Evolutionary conservation across 2,888 invertebrate species (phyloP), one percentile per base, ranked within the genome.

Genomic region (Lochmaea capreae): DNA sequence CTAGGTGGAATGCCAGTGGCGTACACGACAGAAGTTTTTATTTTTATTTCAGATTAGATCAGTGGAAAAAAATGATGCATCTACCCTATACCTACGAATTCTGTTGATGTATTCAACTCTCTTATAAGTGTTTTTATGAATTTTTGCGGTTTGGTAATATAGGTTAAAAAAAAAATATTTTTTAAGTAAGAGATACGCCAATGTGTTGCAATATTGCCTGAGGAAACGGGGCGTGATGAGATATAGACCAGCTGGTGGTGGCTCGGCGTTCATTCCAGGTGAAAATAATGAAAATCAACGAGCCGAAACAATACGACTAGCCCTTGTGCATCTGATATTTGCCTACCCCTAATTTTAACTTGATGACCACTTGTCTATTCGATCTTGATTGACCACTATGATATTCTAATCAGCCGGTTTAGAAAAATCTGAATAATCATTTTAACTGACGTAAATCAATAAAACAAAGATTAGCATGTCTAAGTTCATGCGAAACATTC

Each of bases 241-340:
- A 85, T 81, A 77, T 71, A 76, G 80, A 85, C 85, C 86, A 86
- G 86, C 86, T 86, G 86, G 84, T 81, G 83, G 72, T 67, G 33
- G 52, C 26, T 33, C 79, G 59, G 52, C 22, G 65, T 67, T 68
- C 79, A 77, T 81, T 85, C 87, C 87, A 87, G 87, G 87, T 87
- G 87, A 87, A 87, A 87, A 87, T 78, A 78, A 78, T 77, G 77
- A 78, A 46, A 78, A 78, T 78, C 87, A 87, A 87, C 87, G 87
- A 86, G 85, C 86, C 86, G 87, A 87, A 87, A 87, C 87, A 87
- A 85, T 83, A 77, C 79, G 74, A 67, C 77, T 75, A 66, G 39
- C 73, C 67, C 77, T 62, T 72, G 66, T 72, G 67, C 67, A 62
- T 68, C 70, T 67, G 72, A 67, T 74, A 73, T 74, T 76, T 67